phyloP scores from a whole-genome alignment of 2,113 vertebrate genomes.

The Myxocyprinus asiaticus region DNA sequence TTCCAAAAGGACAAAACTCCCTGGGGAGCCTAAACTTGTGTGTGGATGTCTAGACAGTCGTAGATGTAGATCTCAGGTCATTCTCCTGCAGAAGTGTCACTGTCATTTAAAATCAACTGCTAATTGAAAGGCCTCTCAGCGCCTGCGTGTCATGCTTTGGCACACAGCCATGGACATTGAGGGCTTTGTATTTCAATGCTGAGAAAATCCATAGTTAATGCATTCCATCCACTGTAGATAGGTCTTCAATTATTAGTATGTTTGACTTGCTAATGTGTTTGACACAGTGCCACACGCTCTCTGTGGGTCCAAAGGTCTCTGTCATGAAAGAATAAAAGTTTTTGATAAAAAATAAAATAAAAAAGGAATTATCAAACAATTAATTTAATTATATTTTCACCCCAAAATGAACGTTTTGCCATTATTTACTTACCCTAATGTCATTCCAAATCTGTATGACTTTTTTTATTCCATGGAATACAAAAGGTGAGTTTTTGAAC shows the following conservation, averaged over 20 bases:
- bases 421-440: no score
- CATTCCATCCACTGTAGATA: constrained; percentile 16
- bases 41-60: constrained; percentile 38
- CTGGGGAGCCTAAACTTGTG: constrained; percentile 3
- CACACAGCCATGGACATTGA: not conserved
- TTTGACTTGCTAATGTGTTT: constrained; percentile 41
- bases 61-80: constrained; percentile 28
- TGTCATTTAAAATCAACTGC: constrained; percentile 11
- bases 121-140: constrained; percentile 40
- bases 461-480: no score
- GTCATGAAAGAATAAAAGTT: constrained; percentile 1
- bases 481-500: no score
- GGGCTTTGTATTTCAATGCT: constrained; percentile 20
- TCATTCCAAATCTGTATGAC: no score
- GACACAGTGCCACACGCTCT: constrained; percentile 33
- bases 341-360: no score
- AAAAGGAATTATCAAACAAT: no score
- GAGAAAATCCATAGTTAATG: constrained; percentile 37
- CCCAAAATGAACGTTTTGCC: no score
- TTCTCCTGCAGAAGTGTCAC: constrained; percentile 30
- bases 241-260: constrained; percentile 37
- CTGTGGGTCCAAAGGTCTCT: constrained; percentile 4
- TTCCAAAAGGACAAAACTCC: constrained; percentile 21
- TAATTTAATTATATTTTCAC: no score
- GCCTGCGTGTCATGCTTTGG: constrained; percentile 13